phyloP scores from a whole-genome alignment of 2,797 vertebrate species.

The Propithecus deckenii region DNA sequence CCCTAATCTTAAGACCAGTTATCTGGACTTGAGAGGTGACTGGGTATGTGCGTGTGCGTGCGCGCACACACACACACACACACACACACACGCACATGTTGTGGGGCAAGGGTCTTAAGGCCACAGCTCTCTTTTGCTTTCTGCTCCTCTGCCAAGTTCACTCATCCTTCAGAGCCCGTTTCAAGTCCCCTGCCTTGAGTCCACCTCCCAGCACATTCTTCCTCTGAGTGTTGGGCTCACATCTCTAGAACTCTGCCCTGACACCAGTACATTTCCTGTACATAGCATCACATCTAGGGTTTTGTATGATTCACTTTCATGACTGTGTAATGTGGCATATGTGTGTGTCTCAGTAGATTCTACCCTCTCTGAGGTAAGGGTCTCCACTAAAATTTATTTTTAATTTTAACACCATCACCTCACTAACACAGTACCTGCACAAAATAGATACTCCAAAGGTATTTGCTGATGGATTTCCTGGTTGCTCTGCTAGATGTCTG shows the following conservation, averaged over 20 bases:
- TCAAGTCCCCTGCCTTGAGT: background rate
- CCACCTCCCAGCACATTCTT: rapidly evolving
- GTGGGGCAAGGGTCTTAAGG: background rate
- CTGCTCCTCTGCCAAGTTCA: background rate
- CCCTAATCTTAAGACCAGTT: background rate
- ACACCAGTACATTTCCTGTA: background rate
- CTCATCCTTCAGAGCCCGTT: background rate
- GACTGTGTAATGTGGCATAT: background rate
- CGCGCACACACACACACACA: too few relatives aligned
- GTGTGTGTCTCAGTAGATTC: background rate
- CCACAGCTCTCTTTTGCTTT: background rate
- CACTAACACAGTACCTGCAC: background rate
- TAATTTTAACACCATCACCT: background rate
- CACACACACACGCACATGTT: too few relatives aligned
- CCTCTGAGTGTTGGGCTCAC: rapidly evolving
- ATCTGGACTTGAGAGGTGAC: background rate
- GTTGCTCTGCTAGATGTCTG: background rate
- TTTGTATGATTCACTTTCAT: background rate
- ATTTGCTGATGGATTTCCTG: background rate
- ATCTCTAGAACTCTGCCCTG: background rate
- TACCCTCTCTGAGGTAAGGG: background rate
- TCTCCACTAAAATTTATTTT: background rate
- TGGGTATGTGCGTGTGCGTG: rapidly evolving
- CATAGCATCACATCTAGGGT: background rate
- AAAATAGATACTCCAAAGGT: background rate